Base-by-base conservation (phyloP, 2,888 invertebrate species). In the Orchestes rusci region DNA sequence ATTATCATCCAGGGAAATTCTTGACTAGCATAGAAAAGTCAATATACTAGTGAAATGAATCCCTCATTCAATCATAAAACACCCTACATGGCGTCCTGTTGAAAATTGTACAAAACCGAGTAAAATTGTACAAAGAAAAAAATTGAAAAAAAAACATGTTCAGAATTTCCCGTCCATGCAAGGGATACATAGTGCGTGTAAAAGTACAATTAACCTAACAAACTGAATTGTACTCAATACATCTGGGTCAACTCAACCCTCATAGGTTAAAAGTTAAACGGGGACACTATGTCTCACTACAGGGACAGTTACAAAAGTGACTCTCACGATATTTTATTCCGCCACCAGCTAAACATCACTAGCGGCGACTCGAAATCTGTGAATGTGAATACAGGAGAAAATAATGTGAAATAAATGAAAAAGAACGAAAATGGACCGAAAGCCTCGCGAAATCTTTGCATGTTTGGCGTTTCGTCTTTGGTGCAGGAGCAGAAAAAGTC, bases 301-400 rank as follows among this genome's bases (percentile, higher is more conserved):
- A 43, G 39, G 13, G 36, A 38, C 37, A 36, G 52, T 37, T 44
- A 29, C 27, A 38, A 52, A 32, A 55, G 53, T 53, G 51, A 62
- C 52, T 61, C 71, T 79, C 79, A 79, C 73, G 78, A 78, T 57
- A 78, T 77, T 63, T 78, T 78, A 55, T 77, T 77, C 38, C 77
- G 73, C 78, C 79, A 78, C 76, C 77, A 76, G 37, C 74, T 74
- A 60, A 75, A 76, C 58, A 76, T 70, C 60, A 76, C 72, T 59
- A 74, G 70, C 46, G 74, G 74, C 54, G 69, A 70, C 43, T 64
- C 67, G 56, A 68, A 67, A 52, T 63, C 66, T 46, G 64, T 63
- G 51, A 64, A 63, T 13, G 64, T 64, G 28, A 57, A 59, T 38
- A 58, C 53, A 3, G 59, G 59, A 4, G 56, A 55, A 38, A 60